Percentiles rank a stretch among this genome's conserved stretches.
Conservation (phyloP, 2,888 invertebrate genomes). For the Lutraria lutraria region DNA sequence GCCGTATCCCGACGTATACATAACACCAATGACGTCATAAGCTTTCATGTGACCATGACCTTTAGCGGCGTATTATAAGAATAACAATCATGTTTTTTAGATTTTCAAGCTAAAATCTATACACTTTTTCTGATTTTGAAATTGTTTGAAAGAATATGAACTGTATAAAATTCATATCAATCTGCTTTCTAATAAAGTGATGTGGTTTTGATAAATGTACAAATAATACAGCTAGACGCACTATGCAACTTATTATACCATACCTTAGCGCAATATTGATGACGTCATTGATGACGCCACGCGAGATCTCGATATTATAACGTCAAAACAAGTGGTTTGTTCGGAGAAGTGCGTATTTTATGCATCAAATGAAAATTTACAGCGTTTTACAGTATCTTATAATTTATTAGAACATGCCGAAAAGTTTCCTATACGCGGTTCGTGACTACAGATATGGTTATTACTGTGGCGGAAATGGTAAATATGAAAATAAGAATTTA, state of each 20-base stretch:
- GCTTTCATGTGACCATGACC: too few relatives aligned
- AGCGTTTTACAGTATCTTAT: not conserved
- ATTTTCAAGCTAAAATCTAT: too few relatives aligned
- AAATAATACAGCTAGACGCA: not conserved
- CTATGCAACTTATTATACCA: slow-evolving; percentile 12
- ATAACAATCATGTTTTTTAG: too few relatives aligned
- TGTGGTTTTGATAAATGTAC: not conserved
- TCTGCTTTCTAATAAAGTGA: too few relatives aligned
- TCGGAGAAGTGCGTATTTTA: not conserved
- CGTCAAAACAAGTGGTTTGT: slow-evolving; percentile 40
- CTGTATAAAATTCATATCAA: too few relatives aligned
- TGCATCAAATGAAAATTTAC: not conserved
- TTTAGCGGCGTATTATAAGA: too few relatives aligned
- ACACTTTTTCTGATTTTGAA: too few relatives aligned
- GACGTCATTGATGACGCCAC: slow-evolving; percentile 33
- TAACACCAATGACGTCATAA: too few relatives aligned
- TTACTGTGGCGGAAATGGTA: slow-evolving; percentile 73
- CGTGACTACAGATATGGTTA: slow-evolving; percentile 76
- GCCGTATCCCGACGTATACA: too few relatives aligned
- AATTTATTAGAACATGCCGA: slow-evolving; percentile 71
- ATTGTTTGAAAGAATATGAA: too few relatives aligned
- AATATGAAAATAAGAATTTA: slow-evolving; percentile 24
- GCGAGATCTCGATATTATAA: slow-evolving; percentile 17
- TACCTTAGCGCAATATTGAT: slow-evolving; percentile 23
- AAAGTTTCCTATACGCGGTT: slow-evolving; percentile 76